A percentile compares a stretch with the other conserved stretches of the same genome.
Evolutionary conservation across 2,113 vertebrate species (phyloP).

Genomic region (Paramormyrops kingsleyae): DNA sequence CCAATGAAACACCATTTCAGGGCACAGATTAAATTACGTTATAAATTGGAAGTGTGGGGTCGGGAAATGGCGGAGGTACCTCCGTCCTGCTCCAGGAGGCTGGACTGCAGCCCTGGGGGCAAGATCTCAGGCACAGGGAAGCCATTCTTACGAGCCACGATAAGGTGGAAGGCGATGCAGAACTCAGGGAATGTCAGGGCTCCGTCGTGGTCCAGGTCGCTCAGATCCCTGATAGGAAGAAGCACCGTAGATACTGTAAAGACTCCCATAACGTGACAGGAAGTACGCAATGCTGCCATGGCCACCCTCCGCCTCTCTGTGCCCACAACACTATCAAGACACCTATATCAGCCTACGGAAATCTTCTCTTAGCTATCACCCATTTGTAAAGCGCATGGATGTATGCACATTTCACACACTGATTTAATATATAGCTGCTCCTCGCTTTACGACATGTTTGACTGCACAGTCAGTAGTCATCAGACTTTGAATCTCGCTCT

Average conservation of each 20-base stretch:
- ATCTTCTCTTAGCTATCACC: background rate
- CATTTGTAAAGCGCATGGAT: background rate
- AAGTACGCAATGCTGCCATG: background rate
- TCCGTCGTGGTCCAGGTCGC: constrained; percentile 86
- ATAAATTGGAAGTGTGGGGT: background rate
- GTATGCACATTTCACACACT: background rate
- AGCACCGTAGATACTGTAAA: background rate
- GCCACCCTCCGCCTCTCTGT: background rate
- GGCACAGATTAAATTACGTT: background rate
- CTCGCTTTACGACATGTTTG: too few species aligned
- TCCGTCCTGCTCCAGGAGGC: constrained; percentile 55
- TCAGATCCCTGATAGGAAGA: constrained; percentile 75
- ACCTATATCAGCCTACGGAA: background rate
- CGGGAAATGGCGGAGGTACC: background rate
- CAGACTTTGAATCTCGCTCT: background rate
- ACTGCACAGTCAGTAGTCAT: background rate
- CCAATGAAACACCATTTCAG: background rate
- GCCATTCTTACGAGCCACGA: constrained; percentile 91
- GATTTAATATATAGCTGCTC: background rate
- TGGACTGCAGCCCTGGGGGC: constrained; percentile 69
- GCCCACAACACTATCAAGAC: background rate
- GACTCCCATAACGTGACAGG: too few species aligned
- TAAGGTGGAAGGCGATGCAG: constrained; percentile 89
- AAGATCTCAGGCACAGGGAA: constrained; percentile 80
- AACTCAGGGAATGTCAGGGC: constrained; percentile 82